Evolutionary conservation across 1,140 invertebrate species (phyloP).

Genomic region (Steinernema feltiae): DNA sequence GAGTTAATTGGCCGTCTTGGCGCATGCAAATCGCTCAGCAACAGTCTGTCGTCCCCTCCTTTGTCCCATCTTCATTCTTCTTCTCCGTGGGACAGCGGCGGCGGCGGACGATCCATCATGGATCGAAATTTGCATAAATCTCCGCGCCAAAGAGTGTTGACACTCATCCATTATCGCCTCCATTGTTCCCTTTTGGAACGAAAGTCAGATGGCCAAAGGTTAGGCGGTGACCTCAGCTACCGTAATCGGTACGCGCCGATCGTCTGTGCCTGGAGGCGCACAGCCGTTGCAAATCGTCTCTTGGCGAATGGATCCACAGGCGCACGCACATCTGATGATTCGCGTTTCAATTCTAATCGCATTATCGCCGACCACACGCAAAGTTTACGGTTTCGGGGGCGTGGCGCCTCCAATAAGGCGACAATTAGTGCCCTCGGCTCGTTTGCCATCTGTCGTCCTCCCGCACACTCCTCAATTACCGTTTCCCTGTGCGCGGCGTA

Average conservation of each 20-base stretch:
- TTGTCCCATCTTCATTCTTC: neutral
- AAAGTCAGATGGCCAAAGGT: slow-evolving; percentile 13
- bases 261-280: too few species aligned
- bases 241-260: neutral
- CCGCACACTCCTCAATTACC: slow-evolving; percentile 11
- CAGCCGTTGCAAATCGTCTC: too few species aligned
- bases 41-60: neutral
- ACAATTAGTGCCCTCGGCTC: slow-evolving; percentile 8
- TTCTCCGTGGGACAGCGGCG: neutral
- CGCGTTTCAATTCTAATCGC: neutral
- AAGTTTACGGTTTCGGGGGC: neutral
- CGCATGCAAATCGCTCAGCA: slow-evolving; percentile 7
- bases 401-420: slow-evolving; percentile 1
- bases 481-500: neutral
- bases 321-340: neutral
- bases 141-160: neutral
- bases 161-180: slow-evolving; percentile 6
- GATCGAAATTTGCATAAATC: slow-evolving; percentile 10
- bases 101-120: neutral
- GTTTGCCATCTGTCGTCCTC: slow-evolving; percentile 7
- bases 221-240: neutral
- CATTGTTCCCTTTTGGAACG: neutral
- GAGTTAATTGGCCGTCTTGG: slow-evolving; percentile 10
- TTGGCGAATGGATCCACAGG: too few species aligned
- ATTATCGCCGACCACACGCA: neutral